Conservation (phyloP, 2,888 invertebrate genomes). For the Salpingus planirostris region DNA sequence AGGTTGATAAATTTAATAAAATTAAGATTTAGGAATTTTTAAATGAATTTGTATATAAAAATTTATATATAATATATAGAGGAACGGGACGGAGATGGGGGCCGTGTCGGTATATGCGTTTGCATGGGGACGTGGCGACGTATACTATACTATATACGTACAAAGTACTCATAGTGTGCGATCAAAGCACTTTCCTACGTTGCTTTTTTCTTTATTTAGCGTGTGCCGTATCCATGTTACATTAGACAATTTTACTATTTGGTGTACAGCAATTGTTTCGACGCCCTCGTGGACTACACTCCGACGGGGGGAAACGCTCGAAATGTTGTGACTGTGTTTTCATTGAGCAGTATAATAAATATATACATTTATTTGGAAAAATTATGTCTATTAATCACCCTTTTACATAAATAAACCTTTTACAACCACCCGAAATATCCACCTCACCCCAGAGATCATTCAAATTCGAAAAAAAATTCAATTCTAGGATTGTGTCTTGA, state of each 20-base stretch:
- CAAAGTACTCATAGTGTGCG: constrained; percentile 43
- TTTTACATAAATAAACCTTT: too few species aligned
- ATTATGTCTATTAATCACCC: neutral
- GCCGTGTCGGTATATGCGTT: constrained; percentile 35
- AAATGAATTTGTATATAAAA: constrained; percentile 62
- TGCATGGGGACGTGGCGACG: constrained; percentile 40
- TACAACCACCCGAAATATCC: too few species aligned
- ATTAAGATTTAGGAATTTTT: constrained; percentile 60
- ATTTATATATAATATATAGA: constrained; percentile 54
- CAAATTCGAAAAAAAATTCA: too few species aligned
- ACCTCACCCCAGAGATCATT: too few species aligned
- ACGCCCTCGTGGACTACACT: constrained; percentile 24
- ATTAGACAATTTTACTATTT: constrained; percentile 47
- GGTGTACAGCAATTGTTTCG: constrained; percentile 46
- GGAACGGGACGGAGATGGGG: constrained; percentile 41
- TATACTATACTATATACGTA: constrained; percentile 44
- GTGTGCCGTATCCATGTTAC: constrained; percentile 46
- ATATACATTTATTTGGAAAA: constrained; percentile 65
- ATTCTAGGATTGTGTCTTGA: too few species aligned
- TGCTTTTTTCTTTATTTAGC: constrained; percentile 42
- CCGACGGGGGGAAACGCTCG: constrained; percentile 30
- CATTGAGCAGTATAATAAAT: constrained; percentile 66
- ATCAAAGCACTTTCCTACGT: constrained; percentile 38
- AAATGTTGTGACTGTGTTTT: constrained; percentile 48
- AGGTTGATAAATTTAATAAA: constrained; percentile 47